These are phyloP conservation scores for Lepidostoma basale DNA, from an alignment of 1,140 invertebrate species.

Conservation along the genomic window DNA sequence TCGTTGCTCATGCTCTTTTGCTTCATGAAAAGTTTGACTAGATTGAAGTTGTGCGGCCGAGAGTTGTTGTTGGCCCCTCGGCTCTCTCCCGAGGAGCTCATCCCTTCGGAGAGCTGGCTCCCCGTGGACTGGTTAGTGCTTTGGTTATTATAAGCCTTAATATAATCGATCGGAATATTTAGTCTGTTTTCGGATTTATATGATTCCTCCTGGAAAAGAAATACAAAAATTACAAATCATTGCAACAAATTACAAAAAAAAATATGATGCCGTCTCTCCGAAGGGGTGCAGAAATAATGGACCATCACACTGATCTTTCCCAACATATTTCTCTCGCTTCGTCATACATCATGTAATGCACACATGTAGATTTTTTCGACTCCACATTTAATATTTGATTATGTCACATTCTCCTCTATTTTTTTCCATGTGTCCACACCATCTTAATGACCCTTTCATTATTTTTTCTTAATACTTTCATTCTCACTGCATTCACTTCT, in stretches of 20 bases:
- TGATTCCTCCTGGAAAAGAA: conserved; percentile 60
- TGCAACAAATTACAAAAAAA: conserved; percentile 12
- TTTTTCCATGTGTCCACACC: no score
- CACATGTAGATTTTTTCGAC: no score
- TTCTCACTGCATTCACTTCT: no score
- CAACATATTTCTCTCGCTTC: no score
- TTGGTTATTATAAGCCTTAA: conserved; percentile 69
- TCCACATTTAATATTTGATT: no score
- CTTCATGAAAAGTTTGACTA: conserved; percentile 89
- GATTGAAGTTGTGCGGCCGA: conserved; percentile 70
- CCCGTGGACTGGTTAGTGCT: conserved; percentile 52
- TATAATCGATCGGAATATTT: conserved; percentile 59
- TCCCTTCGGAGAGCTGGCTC: conserved; percentile 65
- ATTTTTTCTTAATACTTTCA: no score
- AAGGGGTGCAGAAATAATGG: no score
- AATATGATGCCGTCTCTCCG: no score
- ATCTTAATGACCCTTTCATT: no score
- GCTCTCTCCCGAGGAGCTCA: conserved; percentile 61
- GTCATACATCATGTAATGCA: no score
- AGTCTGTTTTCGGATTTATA: conserved; percentile 59
- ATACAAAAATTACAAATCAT: conserved; percentile 4
- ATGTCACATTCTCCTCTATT: no score
- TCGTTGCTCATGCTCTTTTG: conserved; percentile 82
- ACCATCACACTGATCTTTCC: no score
- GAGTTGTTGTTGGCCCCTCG: conserved; percentile 47